Evolutionary conservation across 2,888 invertebrate species (phyloP), one percentile per base, ranked within the genome.

Genomic region (Troides aeacus): DNA sequence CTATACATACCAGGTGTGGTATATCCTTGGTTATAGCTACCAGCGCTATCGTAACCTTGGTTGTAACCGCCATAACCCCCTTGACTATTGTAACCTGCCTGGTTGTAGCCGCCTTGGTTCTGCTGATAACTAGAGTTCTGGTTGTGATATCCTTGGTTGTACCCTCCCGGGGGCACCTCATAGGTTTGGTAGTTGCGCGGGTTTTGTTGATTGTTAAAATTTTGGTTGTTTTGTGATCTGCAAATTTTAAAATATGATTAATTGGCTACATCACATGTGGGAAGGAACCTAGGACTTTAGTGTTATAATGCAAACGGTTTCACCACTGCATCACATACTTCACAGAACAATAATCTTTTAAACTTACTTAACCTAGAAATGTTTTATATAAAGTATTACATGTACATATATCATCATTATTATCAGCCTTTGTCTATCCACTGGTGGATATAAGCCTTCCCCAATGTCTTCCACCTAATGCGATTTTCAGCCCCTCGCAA

Each of bases 111-210:
- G 56, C 73, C 74, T 64, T 77, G 73, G 68, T 74, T 76, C 42
- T 77, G 74, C 53, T 73, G 73, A 61, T 75, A 76, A 39, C 74
- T 70, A 30, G 68, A 71, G 12, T 76, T 73, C 0, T 79, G 78
- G 18, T 63, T 69, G 3, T 70, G 61, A 58, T 39, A 70, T 12
- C 60, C 67, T 42, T 81, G 80, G 63, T 73, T 77, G 73, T 84
- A 86, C n/a, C 89, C 88, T 0, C 90, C 90, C 0, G 85, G 84
- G 0, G 88, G 88, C 0, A 89, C 88, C 60, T 89, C 88, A 72
- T 82, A 88, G 0, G 88, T 87, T 79, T 89, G 88, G 73, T 87
- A 89, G 74, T 83, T 85, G 0, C 85, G 79, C 1, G 79, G 78
- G 62, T 81, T 81, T 8, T 82, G 84, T 8, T 82, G 84, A 42